Evolutionary conservation across 2,797 vertebrate genomes (phyloP), one percentile per base, ranked within the genome.

Genomic region (Sebastes matsubarae): DNA sequence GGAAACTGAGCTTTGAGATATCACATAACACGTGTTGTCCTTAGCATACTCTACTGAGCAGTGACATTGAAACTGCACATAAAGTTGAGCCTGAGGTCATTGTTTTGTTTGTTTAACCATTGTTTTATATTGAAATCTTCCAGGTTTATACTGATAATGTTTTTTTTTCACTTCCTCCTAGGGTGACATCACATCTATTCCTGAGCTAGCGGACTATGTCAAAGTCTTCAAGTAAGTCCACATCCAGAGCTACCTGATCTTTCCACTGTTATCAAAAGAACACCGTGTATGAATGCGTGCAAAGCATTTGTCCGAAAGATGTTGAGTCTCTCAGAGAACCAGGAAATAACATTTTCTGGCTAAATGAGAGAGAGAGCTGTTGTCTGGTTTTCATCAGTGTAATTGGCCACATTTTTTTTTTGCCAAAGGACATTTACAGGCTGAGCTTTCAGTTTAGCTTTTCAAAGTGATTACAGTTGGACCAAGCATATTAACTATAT

Each of bases 171-270:
- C 42, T 85, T 82, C 52, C 72, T 75, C 29, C 12, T 88, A 99
- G 99, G 98, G 99, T 94, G 99, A 99, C 94, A 99, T 99, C 95
- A 99, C 98, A 87, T 99, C 98, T 86, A 99, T 99, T 95, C 99
- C 99, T 0, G 99, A 99, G 94, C 96, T 99, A 55, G 98, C 99
- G 0, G 98, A 99, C 96, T 98, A 99, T 85, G 97, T 99, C 86
- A 99, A 98, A 96, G 98, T 99, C 89, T 99, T 99, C 95, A 99
- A 99, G 99, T 99, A 96, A 98, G 99, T 99, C 81, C 7, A 86
- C 72, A 75, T 72, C 4, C 36, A 72, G 22, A 67, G 38, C 61
- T 13, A 13, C 36, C 52, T 29, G 18, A 34, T 76, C 16, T 32
- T 64, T 78, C 66, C 3, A 55, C 27, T 8, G 6, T 79, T 60